phyloP scores from a whole-genome alignment of 2,797 vertebrate genomes.

The Coregonus sp. region DNA sequence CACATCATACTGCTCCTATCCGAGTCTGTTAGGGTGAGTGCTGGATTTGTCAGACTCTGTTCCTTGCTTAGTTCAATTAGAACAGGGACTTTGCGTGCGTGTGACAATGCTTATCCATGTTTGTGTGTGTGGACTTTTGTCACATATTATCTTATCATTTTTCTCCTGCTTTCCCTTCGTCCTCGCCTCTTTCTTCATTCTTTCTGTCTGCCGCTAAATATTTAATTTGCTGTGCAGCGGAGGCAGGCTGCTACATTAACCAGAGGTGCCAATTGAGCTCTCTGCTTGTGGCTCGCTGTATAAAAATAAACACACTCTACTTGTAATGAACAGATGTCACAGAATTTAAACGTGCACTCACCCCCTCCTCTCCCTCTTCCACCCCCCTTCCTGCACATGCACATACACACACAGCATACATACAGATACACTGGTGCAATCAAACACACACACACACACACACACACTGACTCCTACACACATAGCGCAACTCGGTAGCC shows the following conservation, averaged over 20 bases:
- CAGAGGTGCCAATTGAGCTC: constrained; percentile 76
- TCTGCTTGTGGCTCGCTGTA: constrained; percentile 87
- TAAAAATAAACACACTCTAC: constrained; percentile 88
- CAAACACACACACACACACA: not conserved
- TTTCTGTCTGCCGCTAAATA: constrained; percentile 67
- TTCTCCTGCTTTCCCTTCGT: constrained; percentile 49
- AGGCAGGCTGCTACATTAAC: constrained; percentile 73
- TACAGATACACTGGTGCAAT: not conserved
- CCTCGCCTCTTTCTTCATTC: constrained; percentile 51
- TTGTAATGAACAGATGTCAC: constrained; percentile 98
- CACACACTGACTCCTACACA: constrained; percentile 16
- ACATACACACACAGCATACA: constrained; percentile 25
- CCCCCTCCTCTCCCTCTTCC: constrained; percentile 48
- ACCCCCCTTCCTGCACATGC: constrained; percentile 49
- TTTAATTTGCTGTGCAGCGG: constrained; percentile 69
- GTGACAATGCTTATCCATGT: constrained; percentile 9
- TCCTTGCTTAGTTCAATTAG: constrained; percentile 31
- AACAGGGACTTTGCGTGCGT: constrained; percentile 27
- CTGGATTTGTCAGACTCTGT: constrained; percentile 20
- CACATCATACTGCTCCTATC: constrained; percentile 4
- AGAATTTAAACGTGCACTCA: constrained; percentile 87
- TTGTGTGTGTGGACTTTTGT: constrained; percentile 41
- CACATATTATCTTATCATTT: constrained; percentile 64
- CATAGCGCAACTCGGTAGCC: constrained; percentile 1
- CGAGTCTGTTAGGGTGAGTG: constrained; percentile 14